A percentile compares a stretch with the other conserved stretches of the same genome.
phyloP scores from a whole-genome alignment of 1,140 invertebrate species.

The Drosophila burlai region DNA sequence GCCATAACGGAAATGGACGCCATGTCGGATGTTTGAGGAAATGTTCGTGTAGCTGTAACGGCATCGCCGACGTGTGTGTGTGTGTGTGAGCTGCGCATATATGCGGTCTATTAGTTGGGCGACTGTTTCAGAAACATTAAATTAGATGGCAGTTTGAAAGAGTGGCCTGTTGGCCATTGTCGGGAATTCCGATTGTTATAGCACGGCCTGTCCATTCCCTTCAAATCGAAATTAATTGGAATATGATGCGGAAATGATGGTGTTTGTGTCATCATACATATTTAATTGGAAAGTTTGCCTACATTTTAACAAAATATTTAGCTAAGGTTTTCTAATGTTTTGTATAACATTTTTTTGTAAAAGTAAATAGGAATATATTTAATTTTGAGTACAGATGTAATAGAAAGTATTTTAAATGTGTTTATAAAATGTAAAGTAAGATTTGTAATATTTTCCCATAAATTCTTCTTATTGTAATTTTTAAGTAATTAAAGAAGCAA shows the following conservation, averaged over 20 bases:
- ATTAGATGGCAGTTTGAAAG: slow-evolving; percentile 30
- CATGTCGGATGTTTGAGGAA: slow-evolving; percentile 79
- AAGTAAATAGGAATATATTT: not conserved
- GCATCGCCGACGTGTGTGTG: slow-evolving; percentile 30
- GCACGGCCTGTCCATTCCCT: slow-evolving; percentile 1
- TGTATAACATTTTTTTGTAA: not conserved
- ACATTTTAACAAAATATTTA: not conserved
- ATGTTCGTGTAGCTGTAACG: slow-evolving; percentile 73
- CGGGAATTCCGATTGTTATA: slow-evolving; percentile 24
- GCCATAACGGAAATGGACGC: slow-evolving; percentile 81
- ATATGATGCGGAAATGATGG: slow-evolving; percentile 22
- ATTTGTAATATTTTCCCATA: too few species aligned
- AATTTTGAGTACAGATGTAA: too few species aligned
- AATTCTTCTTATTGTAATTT: too few species aligned
- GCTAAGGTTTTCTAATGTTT: too few species aligned
- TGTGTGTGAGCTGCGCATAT: slow-evolving; percentile 34
- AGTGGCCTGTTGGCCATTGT: slow-evolving; percentile 19
- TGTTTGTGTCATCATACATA: not conserved
- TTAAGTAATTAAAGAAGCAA: too few species aligned
- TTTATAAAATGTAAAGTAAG: not conserved
- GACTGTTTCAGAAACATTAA: slow-evolving; percentile 37
- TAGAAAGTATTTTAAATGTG: not conserved
- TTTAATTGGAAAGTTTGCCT: slow-evolving; percentile 15
- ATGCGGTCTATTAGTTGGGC: slow-evolving; percentile 42
- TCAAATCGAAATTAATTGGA: slow-evolving; percentile 30